These are phyloP conservation scores for Brachionus rotundiformis DNA, from an alignment of 1,140 invertebrate species.

Conservation along the genomic window DNA sequence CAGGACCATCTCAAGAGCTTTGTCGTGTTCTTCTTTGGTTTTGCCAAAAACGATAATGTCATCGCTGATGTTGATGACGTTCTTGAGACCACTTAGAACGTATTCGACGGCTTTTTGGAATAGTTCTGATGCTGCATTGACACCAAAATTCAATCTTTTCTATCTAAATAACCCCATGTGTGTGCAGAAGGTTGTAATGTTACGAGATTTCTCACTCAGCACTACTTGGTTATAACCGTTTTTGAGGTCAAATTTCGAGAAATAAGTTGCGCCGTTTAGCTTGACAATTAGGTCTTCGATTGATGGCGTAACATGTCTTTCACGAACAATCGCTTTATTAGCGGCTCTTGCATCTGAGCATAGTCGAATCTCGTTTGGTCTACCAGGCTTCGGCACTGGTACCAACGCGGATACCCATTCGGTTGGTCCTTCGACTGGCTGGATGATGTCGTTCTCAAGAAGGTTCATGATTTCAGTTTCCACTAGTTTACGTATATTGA, in stretches of 20 bases:
- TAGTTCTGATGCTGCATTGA: not conserved
- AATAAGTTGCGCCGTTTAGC: too few species aligned
- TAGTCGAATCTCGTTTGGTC: too few species aligned
- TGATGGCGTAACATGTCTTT: not conserved
- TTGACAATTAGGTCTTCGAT: not conserved
- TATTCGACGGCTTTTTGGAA: not conserved
- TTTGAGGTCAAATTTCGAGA: not conserved
- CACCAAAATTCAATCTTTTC: too few species aligned
- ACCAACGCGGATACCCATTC: conserved; percentile 58
- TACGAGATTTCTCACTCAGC: not conserved
- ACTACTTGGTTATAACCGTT: not conserved
- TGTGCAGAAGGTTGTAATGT: not conserved
- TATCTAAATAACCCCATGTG: not conserved
- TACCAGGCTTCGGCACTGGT: conserved; percentile 56
- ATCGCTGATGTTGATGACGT: too few species aligned
- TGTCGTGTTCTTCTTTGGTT: not conserved
- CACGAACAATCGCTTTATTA: not conserved
- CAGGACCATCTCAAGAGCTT: not conserved
- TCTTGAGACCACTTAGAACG: not conserved
- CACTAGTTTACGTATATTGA: too few species aligned
- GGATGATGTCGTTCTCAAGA: too few species aligned
- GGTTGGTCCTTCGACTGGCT: too few species aligned
- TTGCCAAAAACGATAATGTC: not conserved
- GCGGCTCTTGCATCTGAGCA: not conserved
- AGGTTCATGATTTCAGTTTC: too few species aligned